Evolutionary conservation across 2,113 vertebrate species (phyloP).

Genomic region (Procavia capensis): DNA sequence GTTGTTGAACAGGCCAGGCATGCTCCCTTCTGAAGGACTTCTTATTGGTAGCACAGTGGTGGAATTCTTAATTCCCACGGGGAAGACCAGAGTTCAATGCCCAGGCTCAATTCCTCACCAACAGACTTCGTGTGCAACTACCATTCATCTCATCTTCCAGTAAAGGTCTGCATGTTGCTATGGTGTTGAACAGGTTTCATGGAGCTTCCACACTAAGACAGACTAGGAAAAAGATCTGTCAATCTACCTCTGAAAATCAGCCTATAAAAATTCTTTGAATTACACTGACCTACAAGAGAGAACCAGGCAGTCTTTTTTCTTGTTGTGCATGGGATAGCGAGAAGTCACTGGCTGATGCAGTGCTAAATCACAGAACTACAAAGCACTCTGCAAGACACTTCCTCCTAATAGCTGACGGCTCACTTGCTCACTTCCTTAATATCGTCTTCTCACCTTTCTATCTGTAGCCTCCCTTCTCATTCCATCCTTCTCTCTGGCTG

Average conservation of each 20-base stretch:
- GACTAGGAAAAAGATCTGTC: not conserved
- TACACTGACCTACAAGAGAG: not conserved
- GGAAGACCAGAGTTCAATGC: not conserved
- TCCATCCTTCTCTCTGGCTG: not conserved
- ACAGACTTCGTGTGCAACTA: not conserved
- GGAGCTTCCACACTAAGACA: not conserved
- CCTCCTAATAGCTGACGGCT: no score
- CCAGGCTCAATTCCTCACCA: not conserved
- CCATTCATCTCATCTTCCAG: not conserved
- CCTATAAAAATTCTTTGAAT: not conserved
- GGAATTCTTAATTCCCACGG: not conserved
- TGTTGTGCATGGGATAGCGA: not conserved
- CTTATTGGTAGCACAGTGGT: not conserved
- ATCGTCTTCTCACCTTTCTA: not conserved
- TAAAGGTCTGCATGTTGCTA: not conserved
- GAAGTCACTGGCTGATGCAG: not conserved
- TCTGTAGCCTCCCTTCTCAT: accelerated
- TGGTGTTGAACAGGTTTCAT: not conserved
- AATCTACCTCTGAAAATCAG: not conserved
- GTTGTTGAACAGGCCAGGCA: not conserved
- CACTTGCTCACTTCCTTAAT: not conserved
- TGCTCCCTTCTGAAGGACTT: not conserved
- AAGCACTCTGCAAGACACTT: not conserved
- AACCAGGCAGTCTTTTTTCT: not conserved
- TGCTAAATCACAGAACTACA: not conserved